Percentiles rank a stretch among this genome's conserved stretches.
Conservation (phyloP, 2,797 vertebrate genomes). For the Siniperca obscura region DNA sequence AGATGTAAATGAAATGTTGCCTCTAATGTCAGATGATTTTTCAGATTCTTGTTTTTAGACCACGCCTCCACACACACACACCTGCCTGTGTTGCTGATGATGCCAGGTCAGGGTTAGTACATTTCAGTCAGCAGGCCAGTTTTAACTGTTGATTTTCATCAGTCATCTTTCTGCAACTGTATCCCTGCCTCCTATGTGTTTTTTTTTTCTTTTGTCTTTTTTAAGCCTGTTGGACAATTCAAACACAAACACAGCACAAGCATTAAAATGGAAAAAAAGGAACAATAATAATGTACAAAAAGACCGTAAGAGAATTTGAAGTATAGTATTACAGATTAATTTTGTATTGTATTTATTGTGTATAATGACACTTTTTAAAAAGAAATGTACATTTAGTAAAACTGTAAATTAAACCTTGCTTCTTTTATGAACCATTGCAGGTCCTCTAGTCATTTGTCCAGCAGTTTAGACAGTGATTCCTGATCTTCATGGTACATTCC, state of each 20-base stretch:
- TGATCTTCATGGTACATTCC: slow-evolving; percentile 26
- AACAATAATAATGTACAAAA: slow-evolving; percentile 89
- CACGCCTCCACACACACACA: slow-evolving; percentile 14
- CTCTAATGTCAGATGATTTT: slow-evolving; percentile 35
- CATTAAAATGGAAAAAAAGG: slow-evolving; percentile 83
- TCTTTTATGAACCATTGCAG: slow-evolving; percentile 89
- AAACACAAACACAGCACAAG: slow-evolving; percentile 86
- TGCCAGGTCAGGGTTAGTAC: slow-evolving; percentile 55
- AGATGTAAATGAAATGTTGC: slow-evolving; percentile 61
- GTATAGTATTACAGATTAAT: slow-evolving; percentile 98
- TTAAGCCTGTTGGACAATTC: slow-evolving; percentile 81
- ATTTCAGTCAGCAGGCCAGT: slow-evolving; percentile 74
- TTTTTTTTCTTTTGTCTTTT: slow-evolving; percentile 27
- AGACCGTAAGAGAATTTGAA: slow-evolving; percentile 90
- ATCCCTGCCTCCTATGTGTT: slow-evolving; percentile 53
- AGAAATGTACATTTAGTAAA: slow-evolving; percentile 99
- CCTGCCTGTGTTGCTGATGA: slow-evolving; percentile 9
- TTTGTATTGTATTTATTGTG: slow-evolving; percentile 99
- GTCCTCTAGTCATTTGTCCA: slow-evolving; percentile 38
- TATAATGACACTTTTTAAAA: slow-evolving; percentile 98
- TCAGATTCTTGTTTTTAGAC: slow-evolving; percentile 49
- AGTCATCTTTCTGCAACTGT: slow-evolving; percentile 49
- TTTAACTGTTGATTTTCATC: slow-evolving; percentile 55
- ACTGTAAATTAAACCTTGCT: slow-evolving; percentile 98
- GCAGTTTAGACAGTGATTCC: not conserved